Conservation (phyloP, 2,797 vertebrate genomes). For the Streptopelia turtur region DNA sequence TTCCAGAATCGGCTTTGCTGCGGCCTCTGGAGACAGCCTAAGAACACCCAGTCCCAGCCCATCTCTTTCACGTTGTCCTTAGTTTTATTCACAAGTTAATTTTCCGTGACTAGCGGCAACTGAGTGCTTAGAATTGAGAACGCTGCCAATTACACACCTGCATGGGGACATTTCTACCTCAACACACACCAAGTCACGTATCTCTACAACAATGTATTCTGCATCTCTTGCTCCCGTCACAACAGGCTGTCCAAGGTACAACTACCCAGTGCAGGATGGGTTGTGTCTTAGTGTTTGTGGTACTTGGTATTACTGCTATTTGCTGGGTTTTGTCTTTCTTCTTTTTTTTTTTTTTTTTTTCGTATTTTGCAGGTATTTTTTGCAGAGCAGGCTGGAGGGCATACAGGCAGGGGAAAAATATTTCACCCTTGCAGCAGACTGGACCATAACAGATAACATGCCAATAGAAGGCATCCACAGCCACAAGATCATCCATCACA, state of each 20-base stretch:
- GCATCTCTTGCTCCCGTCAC: not conserved
- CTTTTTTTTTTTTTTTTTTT: no score
- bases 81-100: fast-evolving
- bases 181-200: fast-evolving
- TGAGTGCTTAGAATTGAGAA: fast-evolving
- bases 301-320: not conserved
- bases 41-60: not conserved
- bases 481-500: not conserved
- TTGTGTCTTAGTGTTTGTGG: not conserved
- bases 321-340: not conserved
- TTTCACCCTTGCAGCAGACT: fast-evolving
- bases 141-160: fast-evolving
- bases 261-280: fast-evolving
- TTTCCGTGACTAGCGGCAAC: not conserved
- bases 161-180: fast-evolving
- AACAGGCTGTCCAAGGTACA: not conserved
- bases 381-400: not conserved
- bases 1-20: no score
- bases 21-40: no score
- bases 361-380: not conserved
- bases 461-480: not conserved
- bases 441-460: not conserved
- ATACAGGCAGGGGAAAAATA: not conserved
- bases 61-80: fast-evolving
- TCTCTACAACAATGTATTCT: not conserved